phyloP scores from a whole-genome alignment of 1,140 invertebrate genomes.

The Achroia grisella region DNA sequence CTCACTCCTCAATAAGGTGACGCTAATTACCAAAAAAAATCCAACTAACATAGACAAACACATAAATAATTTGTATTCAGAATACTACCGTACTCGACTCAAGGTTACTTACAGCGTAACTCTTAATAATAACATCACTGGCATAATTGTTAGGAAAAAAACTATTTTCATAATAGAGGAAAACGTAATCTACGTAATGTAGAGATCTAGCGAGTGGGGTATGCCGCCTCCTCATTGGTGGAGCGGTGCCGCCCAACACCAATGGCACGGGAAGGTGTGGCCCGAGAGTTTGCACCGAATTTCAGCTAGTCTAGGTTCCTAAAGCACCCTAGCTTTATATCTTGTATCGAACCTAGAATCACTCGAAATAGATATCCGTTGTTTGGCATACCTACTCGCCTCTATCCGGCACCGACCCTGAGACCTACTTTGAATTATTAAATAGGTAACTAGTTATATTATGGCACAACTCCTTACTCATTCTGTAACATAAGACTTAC shows the following conservation, averaged over 20 bases:
- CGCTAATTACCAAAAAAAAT: background rate
- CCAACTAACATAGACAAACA: too few relatives aligned
- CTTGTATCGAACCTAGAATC: too few relatives aligned
- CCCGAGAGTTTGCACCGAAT: slow-evolving; percentile 36
- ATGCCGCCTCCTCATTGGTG: slow-evolving; percentile 48
- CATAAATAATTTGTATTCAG: too few relatives aligned
- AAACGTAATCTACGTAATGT: slow-evolving; percentile 44
- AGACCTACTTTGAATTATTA: too few relatives aligned
- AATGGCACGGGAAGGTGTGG: slow-evolving; percentile 60
- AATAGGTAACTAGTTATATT: too few relatives aligned
- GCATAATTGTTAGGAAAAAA: slow-evolving; percentile 17
- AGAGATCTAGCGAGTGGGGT: slow-evolving; percentile 39
- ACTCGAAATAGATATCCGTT: too few relatives aligned
- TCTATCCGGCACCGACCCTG: too few relatives aligned
- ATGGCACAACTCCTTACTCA: too few relatives aligned
- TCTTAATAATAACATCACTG: background rate
- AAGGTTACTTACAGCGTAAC: background rate
- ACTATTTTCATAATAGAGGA: slow-evolving; percentile 31
- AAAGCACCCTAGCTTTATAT: background rate
- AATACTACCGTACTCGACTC: background rate
- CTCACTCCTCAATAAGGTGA: background rate
- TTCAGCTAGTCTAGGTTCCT: slow-evolving; percentile 28
- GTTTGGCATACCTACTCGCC: too few relatives aligned
- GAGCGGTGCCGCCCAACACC: slow-evolving; percentile 38
- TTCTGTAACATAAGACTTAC: too few relatives aligned